Evolutionary conservation across 1,140 invertebrate species (phyloP).

Genomic region (Propsilocerus akamusi): DNA sequence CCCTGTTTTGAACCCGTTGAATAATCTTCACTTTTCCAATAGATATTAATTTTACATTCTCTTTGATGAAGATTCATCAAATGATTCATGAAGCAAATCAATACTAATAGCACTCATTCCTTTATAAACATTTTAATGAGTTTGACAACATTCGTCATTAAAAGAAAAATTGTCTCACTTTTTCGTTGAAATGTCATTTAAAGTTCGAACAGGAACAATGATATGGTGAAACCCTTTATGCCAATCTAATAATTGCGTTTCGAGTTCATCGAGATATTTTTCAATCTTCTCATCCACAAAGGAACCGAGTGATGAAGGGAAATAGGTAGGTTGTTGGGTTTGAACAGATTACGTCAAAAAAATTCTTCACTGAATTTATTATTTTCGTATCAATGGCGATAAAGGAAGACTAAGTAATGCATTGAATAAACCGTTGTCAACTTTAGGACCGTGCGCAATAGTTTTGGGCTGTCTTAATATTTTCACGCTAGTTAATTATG

Average conservation of each 20-base stretch:
- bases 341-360: no score
- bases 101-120: conserved; percentile 35
- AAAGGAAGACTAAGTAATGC: no score
- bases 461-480: no score
- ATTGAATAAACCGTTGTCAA: no score
- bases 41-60: conserved; percentile 13
- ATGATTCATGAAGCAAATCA: conserved; percentile 22
- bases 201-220: conserved; percentile 37
- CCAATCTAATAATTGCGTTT: conserved; percentile 39
- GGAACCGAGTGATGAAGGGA: no score
- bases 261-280: no score
- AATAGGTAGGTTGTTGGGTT: no score
- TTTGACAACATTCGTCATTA: conserved; percentile 28
- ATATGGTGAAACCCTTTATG: conserved; percentile 38
- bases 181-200: conserved; percentile 33
- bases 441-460: no score
- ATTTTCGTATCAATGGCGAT: no score
- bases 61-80: conserved; percentile 18
- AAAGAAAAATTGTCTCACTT: conserved; percentile 35
- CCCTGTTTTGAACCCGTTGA: conserved; percentile 16
- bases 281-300: no score
- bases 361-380: no score
- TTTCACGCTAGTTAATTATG: no score
- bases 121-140: conserved; percentile 34
- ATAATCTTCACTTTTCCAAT: conserved; percentile 26